A percentile compares a stretch with the other conserved stretches of the same genome.
phyloP scores from a whole-genome alignment of 37 sponge, comb jelly and placozoan species.

The Bolinopsis microptera region DNA sequence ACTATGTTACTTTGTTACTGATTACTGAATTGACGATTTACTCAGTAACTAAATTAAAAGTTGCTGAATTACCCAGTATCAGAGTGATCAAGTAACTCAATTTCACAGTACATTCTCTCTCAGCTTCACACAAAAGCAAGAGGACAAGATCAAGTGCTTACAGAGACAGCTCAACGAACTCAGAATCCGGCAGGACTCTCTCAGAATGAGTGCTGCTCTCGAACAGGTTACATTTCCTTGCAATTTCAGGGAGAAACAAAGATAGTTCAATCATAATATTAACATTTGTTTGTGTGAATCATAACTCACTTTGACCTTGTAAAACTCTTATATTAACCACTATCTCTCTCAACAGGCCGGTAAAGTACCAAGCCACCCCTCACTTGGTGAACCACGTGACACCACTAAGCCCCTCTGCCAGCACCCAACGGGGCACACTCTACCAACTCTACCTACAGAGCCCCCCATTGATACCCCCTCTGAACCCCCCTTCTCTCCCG shows the following conservation, averaged over 20 bases:
- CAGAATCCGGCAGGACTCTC: slow-evolving; percentile 21
- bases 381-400: background rate
- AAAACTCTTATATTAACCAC: too few species aligned
- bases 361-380: background rate
- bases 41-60: too few species aligned
- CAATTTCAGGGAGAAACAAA: too few species aligned
- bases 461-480: background rate
- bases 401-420: background rate
- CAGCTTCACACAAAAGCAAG: background rate
- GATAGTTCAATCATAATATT: too few species aligned
- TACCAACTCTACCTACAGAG: background rate
- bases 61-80: too few species aligned
- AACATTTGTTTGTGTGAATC: too few species aligned
- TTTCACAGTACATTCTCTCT: too few species aligned
- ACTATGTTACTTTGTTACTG: too few species aligned
- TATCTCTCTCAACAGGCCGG: too few species aligned
- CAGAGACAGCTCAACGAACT: slow-evolving; percentile 5
- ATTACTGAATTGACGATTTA: too few species aligned
- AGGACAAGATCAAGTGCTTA: background rate
- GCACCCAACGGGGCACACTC: background rate
- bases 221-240: background rate
- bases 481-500: background rate
- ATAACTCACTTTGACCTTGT: too few species aligned
- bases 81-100: too few species aligned
- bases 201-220: background rate